Percentiles rank a stretch among this genome's conserved stretches.
These are phyloP conservation scores for Eurystomus glaucurus DNA, from an alignment of 2,797 vertebrate species.

Conservation along the genomic window DNA sequence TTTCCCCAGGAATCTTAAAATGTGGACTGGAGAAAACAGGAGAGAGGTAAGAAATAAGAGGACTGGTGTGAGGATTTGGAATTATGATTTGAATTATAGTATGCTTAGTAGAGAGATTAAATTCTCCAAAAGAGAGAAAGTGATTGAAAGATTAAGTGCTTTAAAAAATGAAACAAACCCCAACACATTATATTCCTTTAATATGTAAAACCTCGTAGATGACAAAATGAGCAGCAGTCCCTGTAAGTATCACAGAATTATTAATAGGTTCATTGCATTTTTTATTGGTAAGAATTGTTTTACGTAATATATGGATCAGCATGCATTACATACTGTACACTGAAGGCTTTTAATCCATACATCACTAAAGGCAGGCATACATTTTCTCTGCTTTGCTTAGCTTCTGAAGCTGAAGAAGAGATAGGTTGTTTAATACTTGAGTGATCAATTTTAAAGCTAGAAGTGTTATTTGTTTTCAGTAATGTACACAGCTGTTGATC, in stretches of 20 bases:
- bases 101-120: not conserved
- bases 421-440: not conserved
- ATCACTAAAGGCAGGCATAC: not conserved
- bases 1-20: conserved; percentile 22
- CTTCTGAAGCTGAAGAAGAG: not conserved
- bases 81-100: not conserved
- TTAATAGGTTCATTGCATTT: not conserved
- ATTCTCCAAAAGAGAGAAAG: not conserved
- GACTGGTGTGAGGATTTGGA: not conserved
- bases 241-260: not conserved
- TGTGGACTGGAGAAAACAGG: not conserved
- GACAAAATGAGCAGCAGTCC: not conserved
- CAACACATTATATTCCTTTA: not conserved
- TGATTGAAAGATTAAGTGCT: not conserved
- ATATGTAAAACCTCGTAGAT: not conserved
- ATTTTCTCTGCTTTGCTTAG: conserved; percentile 16
- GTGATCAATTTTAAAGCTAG: not conserved
- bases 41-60: conserved; percentile 34
- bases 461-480: not conserved
- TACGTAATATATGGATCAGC: not conserved
- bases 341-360: not conserved
- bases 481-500: not conserved
- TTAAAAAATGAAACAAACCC: not conserved
- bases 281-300: not conserved
- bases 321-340: not conserved